Evolutionary conservation across 2,113 vertebrate species (phyloP), one percentile per base, ranked within the genome.

Genomic region (Halcyon malimbica): DNA sequence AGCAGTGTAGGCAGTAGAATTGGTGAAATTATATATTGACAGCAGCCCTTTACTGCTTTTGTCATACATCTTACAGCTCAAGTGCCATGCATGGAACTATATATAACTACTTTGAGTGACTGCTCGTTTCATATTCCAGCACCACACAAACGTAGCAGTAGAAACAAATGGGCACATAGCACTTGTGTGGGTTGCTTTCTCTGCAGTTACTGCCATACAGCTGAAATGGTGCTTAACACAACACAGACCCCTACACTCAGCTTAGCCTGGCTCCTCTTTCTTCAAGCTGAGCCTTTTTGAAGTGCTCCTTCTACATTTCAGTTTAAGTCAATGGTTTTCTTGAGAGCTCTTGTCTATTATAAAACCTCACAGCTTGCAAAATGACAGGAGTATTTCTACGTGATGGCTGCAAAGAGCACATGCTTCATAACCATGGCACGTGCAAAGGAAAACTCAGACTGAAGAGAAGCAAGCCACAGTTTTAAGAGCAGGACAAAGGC

Each of bases 21-120:
- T 54, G 33, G 31, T 85, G 62, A 88, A 82, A 87, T 69, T 80
- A 37, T 65, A 53, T 39, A 63, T 76, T 83, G 93, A 80, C 51
- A 87, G 44, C 46, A 82, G 56, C 54, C 88, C 65, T 91, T 84
- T 56, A 81, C 51, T 77, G 57, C 69, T 79, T 87, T 83, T 89
- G 51, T 90, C 74, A 89, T n/a, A 37, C 20, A 53, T 70, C 39
- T 83, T 87, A 70, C 29, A 85, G 81, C 63, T 94, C 35, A 89
- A 94, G n/a, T n/a, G 31, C 37, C 31, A 18, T 29, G 39, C 23
- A 3, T n/a, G 21, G 31, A 92, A 39, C 84, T 83, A 94, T 76
- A 85, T 42, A 87, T 79, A 93, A 71, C 51, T 56, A 24, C 80
- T 71, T 50, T 81, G 65, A 90, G 69, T 70, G 76, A 77, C 21